Conservation (phyloP, 2,888 invertebrate genomes). For the Standfussiana lucernea region DNA sequence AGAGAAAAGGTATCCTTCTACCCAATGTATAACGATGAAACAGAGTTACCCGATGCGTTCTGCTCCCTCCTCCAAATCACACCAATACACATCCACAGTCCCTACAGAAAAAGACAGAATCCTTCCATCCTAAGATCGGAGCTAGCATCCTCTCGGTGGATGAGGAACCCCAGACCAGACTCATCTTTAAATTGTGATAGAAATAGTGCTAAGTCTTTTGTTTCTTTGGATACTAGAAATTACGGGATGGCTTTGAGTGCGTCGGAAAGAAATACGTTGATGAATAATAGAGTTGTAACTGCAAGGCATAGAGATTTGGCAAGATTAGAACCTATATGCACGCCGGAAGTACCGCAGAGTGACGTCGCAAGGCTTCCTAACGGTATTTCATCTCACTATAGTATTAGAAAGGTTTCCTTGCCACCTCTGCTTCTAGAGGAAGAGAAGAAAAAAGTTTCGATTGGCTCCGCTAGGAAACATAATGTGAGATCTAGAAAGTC, state of each 20-base stretch:
- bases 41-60: constrained; percentile 81
- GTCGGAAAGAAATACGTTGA: constrained; percentile 78
- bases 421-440: constrained; percentile 87
- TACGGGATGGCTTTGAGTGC: constrained; percentile 80
- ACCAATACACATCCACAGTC: constrained; percentile 85
- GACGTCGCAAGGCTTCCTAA: constrained; percentile 74
- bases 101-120: constrained; percentile 81
- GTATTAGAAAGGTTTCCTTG: constrained; percentile 85
- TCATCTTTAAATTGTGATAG: constrained; percentile 85
- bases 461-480: constrained; percentile 81
- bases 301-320: constrained; percentile 83
- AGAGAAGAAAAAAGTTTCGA: constrained; percentile 80
- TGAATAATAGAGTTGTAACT: constrained; percentile 82
- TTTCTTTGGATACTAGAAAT: constrained; percentile 85
- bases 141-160: constrained; percentile 88
- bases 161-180: constrained; percentile 84
- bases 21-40: constrained; percentile 75
- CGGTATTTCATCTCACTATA: constrained; percentile 75
- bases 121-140: constrained; percentile 86
- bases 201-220: constrained; percentile 88
- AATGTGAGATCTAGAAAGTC: constrained; percentile 73
- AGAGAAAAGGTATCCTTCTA: constrained; percentile 79
- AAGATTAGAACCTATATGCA: constrained; percentile 82
- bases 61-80: constrained; percentile 87
- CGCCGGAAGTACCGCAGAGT: constrained; percentile 80